phyloP scores from a whole-genome alignment of 1,140 invertebrate genomes.

The Anthonomus grandis region DNA sequence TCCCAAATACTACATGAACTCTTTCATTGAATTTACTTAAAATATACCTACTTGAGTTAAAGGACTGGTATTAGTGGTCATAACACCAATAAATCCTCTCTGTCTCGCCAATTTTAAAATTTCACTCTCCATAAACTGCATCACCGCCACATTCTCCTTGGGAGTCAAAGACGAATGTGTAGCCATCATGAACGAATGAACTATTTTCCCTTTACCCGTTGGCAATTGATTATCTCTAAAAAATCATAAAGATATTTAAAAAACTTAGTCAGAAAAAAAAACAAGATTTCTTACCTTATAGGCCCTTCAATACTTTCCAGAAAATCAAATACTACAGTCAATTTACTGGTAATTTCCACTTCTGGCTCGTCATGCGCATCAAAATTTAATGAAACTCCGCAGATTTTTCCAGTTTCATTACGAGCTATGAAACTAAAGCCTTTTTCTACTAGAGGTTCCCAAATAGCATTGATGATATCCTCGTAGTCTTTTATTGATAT shows the following conservation, averaged over 20 bases:
- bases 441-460: slow-evolving; percentile 63
- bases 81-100: slow-evolving; percentile 67
- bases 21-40: not conserved
- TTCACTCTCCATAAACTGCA: slow-evolving; percentile 73
- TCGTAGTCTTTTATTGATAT: slow-evolving; percentile 64
- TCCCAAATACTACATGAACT: not conserved
- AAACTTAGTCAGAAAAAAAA: not conserved
- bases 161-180: slow-evolving; percentile 61
- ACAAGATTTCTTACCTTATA: slow-evolving; percentile 54
- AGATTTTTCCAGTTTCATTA: slow-evolving; percentile 48
- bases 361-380: slow-evolving; percentile 76
- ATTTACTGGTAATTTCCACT: slow-evolving; percentile 61
- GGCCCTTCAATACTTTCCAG: slow-evolving; percentile 72
- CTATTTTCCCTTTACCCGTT: slow-evolving; percentile 63
- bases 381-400: slow-evolving; percentile 73
- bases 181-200: slow-evolving; percentile 85
- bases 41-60: slow-evolving; percentile 67
- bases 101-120: slow-evolving; percentile 62
- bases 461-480: slow-evolving; percentile 62
- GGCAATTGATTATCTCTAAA: slow-evolving; percentile 52
- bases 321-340: slow-evolving; percentile 73
- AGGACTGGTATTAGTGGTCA: slow-evolving; percentile 83
- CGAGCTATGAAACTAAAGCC: slow-evolving; percentile 69
- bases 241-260: slow-evolving; percentile 5
- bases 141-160: slow-evolving; percentile 72